Base-by-base conservation (phyloP, 2,797 vertebrate species). In the Gallinago stenura region DNA sequence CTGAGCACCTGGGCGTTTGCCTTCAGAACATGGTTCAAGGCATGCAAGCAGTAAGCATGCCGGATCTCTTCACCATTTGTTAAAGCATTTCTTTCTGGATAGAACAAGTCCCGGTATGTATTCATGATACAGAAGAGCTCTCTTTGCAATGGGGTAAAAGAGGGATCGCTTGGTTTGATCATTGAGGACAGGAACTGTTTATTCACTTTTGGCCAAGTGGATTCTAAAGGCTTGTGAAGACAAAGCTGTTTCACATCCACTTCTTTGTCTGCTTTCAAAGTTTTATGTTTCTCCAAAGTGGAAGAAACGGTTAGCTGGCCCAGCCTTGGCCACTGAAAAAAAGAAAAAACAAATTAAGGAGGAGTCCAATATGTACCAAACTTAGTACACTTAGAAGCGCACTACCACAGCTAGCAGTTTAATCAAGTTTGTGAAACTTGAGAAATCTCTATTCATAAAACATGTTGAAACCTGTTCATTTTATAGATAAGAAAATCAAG, bases 1-100 rank as follows among this genome's bases (percentile, higher is more conserved):
- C 94, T 97, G 58, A 99, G 98, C 48, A 99, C 99, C 33, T 97
- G 97, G 37, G 98, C 98, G 33, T 99, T 99, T 79, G 99, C 99
- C 97, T 99, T 99, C 90, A 99, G 98, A 28, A 99, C 97, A 0
- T 99, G 99, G 95, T 99, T 99, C 72, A 99, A 96, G 12, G 97
- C 98, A 25, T 99, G 99, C 37, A 99, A 97, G 96, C 99, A 99
- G 97, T 99, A 99, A 9, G 97, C 95, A 0, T 94, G 98, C 15
- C 98, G 98, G 43, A 99, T 96, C 97, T 99, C 98, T 2, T 98
- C 98, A 24, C 98, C 98, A 3, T 98, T 98, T 17, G 66, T 98
- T 77, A 99, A 61, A 30, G 98, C 98, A 3, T 97, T 98, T 61
- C 97, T 97, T 71, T 99, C 99, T 1, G 99, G 98, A 70, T 98